Base-by-base conservation (phyloP, 2,797 vertebrate genomes). In the Muscicapa comitata region DNA sequence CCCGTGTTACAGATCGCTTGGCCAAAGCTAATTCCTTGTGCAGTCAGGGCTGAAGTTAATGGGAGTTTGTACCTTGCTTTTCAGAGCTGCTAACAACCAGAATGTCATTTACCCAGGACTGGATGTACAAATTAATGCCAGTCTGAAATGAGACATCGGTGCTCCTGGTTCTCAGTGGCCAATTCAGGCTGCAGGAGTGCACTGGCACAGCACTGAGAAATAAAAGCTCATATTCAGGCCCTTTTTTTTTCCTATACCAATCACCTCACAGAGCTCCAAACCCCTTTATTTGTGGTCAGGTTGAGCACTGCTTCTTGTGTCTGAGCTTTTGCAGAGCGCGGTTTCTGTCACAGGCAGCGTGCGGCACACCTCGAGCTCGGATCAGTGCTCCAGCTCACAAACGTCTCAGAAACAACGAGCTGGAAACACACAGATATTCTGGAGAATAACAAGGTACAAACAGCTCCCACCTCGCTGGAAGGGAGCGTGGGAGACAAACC, bases 341-440 rank as follows among this genome's bases (percentile, higher is more conserved):
- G 15, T 53, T 67, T 23, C 29, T 18, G 72, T 40, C 19, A 13
- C 63, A 63, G 87, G 43, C 81, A 58, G 85, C 42, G 24, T 8
- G 8, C 1, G 5, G 89, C 92, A 72, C 93, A 85, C 83, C 94
- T 79, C 66, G 6, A 86, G 51, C 47, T 33, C 12, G 16, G 54
- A 95, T 94, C 94, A 66, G 90, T 48, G 86, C 88, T 84, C 76
- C 23, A 25, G 66, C 94, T 75, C 81, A 37, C 51, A 54, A 72
- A 66, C 0, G 17, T 23, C 88, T 90, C 74, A 4, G 71, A 70
- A 94, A 97, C 94, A 92, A 96, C 15, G 83, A 95, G 92, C 83
- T 90, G 86, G 76, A 78, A 94, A 88, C 58, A 63, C 61, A 68
- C 68, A 16, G 73, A 65, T 59, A 70, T 86, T 86, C 88, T 48